Conservation (phyloP, 2,797 vertebrate species). For the Neosilurus hyrtlii region DNA sequence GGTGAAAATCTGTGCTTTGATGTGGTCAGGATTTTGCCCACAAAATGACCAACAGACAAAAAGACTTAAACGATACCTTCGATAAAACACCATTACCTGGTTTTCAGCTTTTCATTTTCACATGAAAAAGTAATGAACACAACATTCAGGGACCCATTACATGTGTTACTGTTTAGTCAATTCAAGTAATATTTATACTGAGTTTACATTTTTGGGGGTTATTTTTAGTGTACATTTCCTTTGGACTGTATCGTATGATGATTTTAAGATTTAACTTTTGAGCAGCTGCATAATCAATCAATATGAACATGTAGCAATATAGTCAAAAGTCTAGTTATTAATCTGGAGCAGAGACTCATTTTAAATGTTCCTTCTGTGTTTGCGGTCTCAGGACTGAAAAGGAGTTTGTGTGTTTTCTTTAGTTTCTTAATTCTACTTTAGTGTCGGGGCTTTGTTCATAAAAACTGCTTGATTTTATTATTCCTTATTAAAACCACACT, state of each 20-base stretch:
- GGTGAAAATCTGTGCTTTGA: too few relatives aligned
- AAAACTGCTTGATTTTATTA: not conserved
- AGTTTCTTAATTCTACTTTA: not conserved
- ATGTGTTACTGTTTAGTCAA: not conserved
- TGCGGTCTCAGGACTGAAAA: not conserved
- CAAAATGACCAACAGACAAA: too few relatives aligned
- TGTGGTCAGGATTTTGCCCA: too few relatives aligned
- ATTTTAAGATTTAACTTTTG: not conserved
- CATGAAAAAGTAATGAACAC: not conserved
- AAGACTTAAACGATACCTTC: too few relatives aligned
- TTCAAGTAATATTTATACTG: not conserved
- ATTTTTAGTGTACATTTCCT: not conserved
- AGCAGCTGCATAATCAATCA: not conserved
- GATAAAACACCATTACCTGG: too few relatives aligned
- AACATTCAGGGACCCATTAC: not conserved
- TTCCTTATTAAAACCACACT: not conserved
- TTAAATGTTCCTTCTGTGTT: not conserved
- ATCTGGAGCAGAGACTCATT: not conserved
- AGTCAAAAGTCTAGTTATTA: not conserved
- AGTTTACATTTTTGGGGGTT: not conserved
- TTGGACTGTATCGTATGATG: not conserved
- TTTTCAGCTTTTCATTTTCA: not conserved
- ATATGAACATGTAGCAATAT: not conserved
- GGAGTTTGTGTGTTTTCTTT: not conserved
- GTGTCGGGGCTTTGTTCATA: too few relatives aligned